phyloP scores from a whole-genome alignment of 2,888 invertebrate species.

The Tetramorium bicarinatum region DNA sequence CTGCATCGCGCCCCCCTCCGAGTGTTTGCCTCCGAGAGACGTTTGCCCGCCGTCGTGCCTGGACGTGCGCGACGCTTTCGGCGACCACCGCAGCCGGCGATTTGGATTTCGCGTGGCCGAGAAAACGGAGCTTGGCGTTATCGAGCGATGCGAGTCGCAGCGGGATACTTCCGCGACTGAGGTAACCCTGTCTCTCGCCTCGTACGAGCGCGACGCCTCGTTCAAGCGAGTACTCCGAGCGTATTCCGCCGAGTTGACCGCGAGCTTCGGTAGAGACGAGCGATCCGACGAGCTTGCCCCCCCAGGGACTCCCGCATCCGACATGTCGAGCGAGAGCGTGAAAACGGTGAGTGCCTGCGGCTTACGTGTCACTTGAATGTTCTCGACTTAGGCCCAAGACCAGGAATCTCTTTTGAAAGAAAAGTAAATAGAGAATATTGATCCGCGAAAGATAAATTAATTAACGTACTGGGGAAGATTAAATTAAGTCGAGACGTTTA shows the following conservation, averaged over 20 bases:
- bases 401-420: no score
- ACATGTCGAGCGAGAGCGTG: slow-evolving; percentile 84
- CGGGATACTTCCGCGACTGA: slow-evolving; percentile 20
- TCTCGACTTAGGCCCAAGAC: no score
- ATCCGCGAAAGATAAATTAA: no score
- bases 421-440: no score
- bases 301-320: not conserved
- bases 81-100: not conserved
- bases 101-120: not conserved
- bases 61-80: not conserved
- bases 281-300: not conserved
- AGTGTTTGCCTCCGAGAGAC: slow-evolving; percentile 9
- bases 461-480: no score
- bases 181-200: slow-evolving; percentile 50
- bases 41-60: slow-evolving; percentile 2
- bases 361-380: not conserved
- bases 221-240: not conserved
- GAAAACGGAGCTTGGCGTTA: not conserved
- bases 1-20: slow-evolving; percentile 29
- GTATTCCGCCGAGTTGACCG: not conserved
- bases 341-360: slow-evolving; percentile 80
- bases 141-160: slow-evolving; percentile 44
- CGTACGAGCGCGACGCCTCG: not conserved
- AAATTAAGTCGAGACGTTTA: no score
- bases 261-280: not conserved